Percentiles rank a stretch among this genome's conserved stretches.
Conservation (phyloP, 2,113 vertebrate genomes). For the Lamprotornis superbus region DNA sequence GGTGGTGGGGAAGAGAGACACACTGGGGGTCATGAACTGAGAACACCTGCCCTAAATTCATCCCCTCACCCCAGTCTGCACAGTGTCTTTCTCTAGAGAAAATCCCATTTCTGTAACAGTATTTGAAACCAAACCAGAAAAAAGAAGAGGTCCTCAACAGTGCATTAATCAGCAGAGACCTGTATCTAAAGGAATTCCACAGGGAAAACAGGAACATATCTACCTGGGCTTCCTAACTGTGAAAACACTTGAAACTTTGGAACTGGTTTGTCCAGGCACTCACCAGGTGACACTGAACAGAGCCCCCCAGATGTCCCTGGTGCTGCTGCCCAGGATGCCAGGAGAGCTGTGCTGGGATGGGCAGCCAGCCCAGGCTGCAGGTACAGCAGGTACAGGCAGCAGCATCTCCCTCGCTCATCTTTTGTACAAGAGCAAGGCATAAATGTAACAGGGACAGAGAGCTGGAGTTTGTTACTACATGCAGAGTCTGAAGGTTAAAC, state of each 20-base stretch:
- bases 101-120: not conserved
- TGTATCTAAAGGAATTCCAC: not conserved
- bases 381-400: rapidly evolving
- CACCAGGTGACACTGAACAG: not conserved
- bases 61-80: not conserved
- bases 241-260: not conserved
- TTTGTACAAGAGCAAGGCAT: not conserved
- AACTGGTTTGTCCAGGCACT: not conserved
- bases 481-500: not conserved
- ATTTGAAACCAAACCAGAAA: not conserved
- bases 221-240: not conserved
- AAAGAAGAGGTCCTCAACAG: not conserved
- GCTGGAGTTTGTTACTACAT: not conserved
- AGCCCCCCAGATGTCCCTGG: not conserved
- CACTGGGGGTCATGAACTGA: not conserved
- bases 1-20: rapidly evolving
- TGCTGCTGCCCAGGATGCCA: not conserved
- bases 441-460: not conserved
- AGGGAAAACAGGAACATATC: not conserved
- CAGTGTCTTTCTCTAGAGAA: not conserved
- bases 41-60: not conserved
- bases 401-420: not conserved
- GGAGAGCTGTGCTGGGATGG: not conserved
- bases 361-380: no score
- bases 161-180: rapidly evolving